A percentile compares a stretch with the other conserved stretches of the same genome.
phyloP scores from a whole-genome alignment of 1,140 invertebrate genomes.

The Palaemon carinicauda region DNA sequence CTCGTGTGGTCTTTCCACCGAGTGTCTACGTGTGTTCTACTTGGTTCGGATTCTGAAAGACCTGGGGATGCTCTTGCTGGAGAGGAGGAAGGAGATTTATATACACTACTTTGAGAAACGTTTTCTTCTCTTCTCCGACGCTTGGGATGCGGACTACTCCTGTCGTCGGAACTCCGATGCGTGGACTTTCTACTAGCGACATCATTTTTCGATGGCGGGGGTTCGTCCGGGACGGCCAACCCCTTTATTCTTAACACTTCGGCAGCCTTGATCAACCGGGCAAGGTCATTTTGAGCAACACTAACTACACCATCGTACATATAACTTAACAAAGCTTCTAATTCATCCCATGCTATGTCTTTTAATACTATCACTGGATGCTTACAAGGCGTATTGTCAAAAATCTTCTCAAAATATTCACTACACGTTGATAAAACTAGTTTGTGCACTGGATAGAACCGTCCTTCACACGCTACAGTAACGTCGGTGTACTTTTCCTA shows the following conservation, averaged over 20 bases:
- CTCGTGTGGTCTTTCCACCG: constrained; percentile 23
- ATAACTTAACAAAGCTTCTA: constrained; percentile 87
- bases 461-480: constrained; percentile 65
- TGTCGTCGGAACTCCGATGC: constrained; percentile 9
- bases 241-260: constrained; percentile 80
- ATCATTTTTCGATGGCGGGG: constrained; percentile 23
- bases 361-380: constrained; percentile 90
- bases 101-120: neutral
- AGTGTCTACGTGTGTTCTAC: constrained; percentile 7
- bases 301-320: constrained; percentile 93
- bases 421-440: constrained; percentile 88
- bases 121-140: constrained; percentile 35
- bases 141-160: constrained; percentile 35
- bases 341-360: constrained; percentile 84
- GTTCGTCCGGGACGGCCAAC: constrained; percentile 65
- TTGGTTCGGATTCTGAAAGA: neutral
- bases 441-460: constrained; percentile 78
- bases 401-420: constrained; percentile 72
- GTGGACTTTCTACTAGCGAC: neutral
- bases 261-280: constrained; percentile 80
- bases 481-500: constrained; percentile 59
- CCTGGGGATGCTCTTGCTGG: constrained; percentile 19
- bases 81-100: constrained; percentile 18
- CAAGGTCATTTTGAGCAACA: constrained; percentile 83
- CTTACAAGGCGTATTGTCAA: constrained; percentile 74